Evolutionary conservation across 1,140 invertebrate genomes (phyloP).

Genomic region (Tetramorium parvispinum): DNA sequence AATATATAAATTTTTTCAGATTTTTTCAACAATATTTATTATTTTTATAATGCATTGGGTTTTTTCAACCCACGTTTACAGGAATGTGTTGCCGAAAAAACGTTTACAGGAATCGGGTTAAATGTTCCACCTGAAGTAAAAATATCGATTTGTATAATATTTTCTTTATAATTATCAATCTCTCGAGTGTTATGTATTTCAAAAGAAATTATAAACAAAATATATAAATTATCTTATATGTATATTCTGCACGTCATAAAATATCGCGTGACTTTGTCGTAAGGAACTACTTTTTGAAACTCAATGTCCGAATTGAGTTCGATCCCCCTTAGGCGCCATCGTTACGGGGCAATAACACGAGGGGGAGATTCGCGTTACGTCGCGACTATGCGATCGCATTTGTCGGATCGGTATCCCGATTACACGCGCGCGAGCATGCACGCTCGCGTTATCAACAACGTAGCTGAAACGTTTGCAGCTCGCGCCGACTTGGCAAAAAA

Average conservation of each 20-base stretch:
- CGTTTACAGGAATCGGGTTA: too few species aligned
- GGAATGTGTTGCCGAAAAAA: too few species aligned
- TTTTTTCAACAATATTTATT: too few species aligned
- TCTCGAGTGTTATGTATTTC: neutral
- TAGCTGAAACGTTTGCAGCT: constrained; percentile 51
- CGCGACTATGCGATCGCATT: constrained; percentile 61
- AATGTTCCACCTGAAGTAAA: neutral
- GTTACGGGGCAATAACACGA: constrained; percentile 8
- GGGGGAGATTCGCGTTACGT: constrained; percentile 19
- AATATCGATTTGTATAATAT: neutral
- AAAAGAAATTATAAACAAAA: neutral
- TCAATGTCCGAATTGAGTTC: neutral
- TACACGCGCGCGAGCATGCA: neutral
- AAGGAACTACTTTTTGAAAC: neutral
- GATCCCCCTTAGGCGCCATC: neutral
- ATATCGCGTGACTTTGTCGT: neutral
- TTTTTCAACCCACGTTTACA: too few species aligned
- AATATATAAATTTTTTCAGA: too few species aligned
- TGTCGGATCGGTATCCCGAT: constrained; percentile 46
- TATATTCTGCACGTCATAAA: neutral
- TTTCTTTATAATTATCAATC: neutral
- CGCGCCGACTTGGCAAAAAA: constrained; percentile 56
- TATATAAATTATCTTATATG: neutral
- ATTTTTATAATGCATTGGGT: too few species aligned
- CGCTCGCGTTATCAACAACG: constrained; percentile 42